phyloP scores from a whole-genome alignment of 1,140 invertebrate genomes.

The Caenorhabditis briggsae region DNA sequence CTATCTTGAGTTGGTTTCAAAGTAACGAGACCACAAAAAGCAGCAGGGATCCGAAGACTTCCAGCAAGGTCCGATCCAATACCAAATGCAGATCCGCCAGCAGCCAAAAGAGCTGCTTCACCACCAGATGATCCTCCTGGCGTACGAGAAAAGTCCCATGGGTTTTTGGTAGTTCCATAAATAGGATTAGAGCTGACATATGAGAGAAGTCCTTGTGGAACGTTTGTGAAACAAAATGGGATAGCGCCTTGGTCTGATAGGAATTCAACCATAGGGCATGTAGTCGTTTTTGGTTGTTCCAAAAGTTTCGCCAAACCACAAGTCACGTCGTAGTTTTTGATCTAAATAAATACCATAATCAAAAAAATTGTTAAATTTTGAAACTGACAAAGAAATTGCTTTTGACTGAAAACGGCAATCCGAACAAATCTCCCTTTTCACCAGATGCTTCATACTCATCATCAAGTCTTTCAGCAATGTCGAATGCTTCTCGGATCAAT shows the following conservation, averaged over 20 bases:
- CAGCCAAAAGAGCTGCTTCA: slow-evolving; percentile 78
- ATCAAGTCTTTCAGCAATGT: slow-evolving; percentile 40
- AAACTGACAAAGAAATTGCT: slow-evolving; percentile 72
- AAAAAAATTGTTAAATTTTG: neutral
- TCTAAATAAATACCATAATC: slow-evolving; percentile 57
- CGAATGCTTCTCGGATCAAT: slow-evolving; percentile 50
- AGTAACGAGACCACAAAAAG: slow-evolving; percentile 78
- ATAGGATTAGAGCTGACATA: slow-evolving; percentile 77
- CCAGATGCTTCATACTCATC: slow-evolving; percentile 46
- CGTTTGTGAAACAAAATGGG: slow-evolving; percentile 80
- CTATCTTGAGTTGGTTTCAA: slow-evolving; percentile 78
- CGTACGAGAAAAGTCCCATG: slow-evolving; percentile 69
- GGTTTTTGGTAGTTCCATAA: slow-evolving; percentile 77
- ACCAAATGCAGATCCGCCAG: slow-evolving; percentile 78
- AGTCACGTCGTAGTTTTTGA: slow-evolving; percentile 79
- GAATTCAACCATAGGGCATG: slow-evolving; percentile 76
- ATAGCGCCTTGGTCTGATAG: slow-evolving; percentile 76
- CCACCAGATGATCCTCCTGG: slow-evolving; percentile 78
- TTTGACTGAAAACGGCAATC: slow-evolving; percentile 77
- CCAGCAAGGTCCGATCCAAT: slow-evolving; percentile 78
- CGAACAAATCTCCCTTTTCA: slow-evolving; percentile 72
- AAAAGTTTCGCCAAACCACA: slow-evolving; percentile 78
- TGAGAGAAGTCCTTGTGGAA: slow-evolving; percentile 79
- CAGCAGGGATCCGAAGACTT: slow-evolving; percentile 79
- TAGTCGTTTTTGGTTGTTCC: slow-evolving; percentile 73